phyloP scores from a whole-genome alignment of 1,140 invertebrate genomes.

The Cydia splendana region DNA sequence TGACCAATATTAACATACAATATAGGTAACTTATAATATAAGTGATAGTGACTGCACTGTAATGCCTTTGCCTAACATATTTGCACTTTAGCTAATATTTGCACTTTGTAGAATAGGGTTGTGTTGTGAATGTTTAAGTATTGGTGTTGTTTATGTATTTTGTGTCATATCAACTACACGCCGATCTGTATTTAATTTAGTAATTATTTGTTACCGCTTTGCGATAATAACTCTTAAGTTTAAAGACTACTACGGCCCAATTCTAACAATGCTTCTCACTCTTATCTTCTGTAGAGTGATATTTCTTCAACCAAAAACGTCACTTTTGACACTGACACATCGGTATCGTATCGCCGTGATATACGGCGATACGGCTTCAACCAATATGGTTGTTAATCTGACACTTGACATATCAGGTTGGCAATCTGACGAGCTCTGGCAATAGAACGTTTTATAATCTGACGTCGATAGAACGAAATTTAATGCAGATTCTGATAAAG shows the following conservation, averaged over 20 bases:
- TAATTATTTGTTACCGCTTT: too few relatives aligned
- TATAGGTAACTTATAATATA: background rate
- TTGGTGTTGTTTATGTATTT: background rate
- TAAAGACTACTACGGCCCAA: too few relatives aligned
- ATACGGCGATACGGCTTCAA: background rate
- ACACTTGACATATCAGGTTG: too few relatives aligned
- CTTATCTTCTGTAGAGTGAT: too few relatives aligned
- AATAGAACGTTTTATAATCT: background rate
- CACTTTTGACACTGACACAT: too few relatives aligned
- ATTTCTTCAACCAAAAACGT: too few relatives aligned
- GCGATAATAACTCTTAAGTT: too few relatives aligned
- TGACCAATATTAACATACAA: background rate
- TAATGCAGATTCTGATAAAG: conserved; percentile 36
- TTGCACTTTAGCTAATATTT: background rate
- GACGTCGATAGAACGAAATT: conserved; percentile 33
- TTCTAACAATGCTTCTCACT: too few relatives aligned
- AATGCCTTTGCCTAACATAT: background rate
- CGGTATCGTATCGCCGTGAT: too few relatives aligned
- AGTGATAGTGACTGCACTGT: background rate
- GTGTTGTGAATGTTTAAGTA: background rate
- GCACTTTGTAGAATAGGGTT: background rate
- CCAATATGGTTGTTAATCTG: background rate
- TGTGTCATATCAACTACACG: background rate
- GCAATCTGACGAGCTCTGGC: conserved; percentile 18
- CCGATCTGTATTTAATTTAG: too few relatives aligned